Evolutionary conservation across 2,113 vertebrate species (phyloP).

Genomic region (Puma concolor): DNA sequence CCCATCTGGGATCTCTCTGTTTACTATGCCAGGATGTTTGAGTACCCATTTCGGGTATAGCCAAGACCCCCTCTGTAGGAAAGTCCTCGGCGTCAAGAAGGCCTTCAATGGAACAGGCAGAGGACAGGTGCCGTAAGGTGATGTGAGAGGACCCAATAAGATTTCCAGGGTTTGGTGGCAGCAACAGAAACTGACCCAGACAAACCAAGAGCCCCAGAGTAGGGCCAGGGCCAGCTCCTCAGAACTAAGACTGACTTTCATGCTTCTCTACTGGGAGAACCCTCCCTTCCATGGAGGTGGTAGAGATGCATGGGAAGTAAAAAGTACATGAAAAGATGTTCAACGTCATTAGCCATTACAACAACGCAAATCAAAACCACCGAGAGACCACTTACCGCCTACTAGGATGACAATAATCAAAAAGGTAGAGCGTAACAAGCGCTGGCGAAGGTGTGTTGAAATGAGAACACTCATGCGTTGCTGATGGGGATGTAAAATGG

Average conservation of each 20-base stretch:
- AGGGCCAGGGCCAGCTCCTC: background rate
- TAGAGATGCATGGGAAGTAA: background rate
- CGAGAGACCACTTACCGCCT: background rate
- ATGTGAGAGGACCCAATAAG: background rate
- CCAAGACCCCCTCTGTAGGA: background rate
- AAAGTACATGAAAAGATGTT: background rate
- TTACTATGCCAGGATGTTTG: background rate
- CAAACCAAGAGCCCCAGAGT: background rate
- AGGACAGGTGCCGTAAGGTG: background rate
- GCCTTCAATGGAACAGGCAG: background rate
- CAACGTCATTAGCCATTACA: background rate
- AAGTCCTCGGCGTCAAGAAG: background rate
- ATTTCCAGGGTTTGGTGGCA: background rate
- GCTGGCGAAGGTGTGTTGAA: background rate
- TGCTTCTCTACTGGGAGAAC: background rate
- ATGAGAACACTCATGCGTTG: background rate
- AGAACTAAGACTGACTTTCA: background rate
- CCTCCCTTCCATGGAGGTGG: background rate
- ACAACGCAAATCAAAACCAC: slow-evolving; percentile 18
- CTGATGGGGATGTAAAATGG: background rate
- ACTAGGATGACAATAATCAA: background rate
- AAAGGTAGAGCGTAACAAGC: background rate
- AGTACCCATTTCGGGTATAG: background rate
- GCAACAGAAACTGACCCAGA: background rate
- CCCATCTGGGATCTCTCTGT: background rate